phyloP scores from a whole-genome alignment of 2,797 vertebrate genomes.

The Microctenopoma steveboyesi region DNA sequence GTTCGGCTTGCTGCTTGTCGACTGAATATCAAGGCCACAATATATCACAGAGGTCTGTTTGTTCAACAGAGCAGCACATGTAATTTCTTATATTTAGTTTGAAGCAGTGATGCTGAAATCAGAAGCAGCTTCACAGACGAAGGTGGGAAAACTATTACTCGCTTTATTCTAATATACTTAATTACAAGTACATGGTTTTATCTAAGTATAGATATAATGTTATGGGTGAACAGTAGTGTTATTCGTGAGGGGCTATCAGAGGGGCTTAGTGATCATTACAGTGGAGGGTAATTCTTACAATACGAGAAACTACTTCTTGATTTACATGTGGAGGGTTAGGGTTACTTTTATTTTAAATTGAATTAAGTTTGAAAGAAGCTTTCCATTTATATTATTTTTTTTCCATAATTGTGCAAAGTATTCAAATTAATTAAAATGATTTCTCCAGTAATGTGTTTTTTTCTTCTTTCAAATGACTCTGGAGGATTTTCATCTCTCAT shows the following conservation, averaged over 20 bases:
- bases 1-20: constrained; percentile 52
- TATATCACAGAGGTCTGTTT: constrained; percentile 49
- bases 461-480: background rate
- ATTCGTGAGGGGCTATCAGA: background rate
- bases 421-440: no score
- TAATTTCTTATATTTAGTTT: constrained; percentile 16
- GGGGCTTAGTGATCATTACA: background rate
- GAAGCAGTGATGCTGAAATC: background rate
- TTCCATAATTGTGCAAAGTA: background rate
- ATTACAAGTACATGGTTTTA: no score
- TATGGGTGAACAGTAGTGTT: background rate
- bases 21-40: constrained; percentile 56
- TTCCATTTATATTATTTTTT: background rate
- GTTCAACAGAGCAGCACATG: constrained; percentile 29
- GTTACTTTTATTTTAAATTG: background rate
- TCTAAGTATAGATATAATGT: no score
- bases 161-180: background rate
- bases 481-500: constrained; percentile 15
- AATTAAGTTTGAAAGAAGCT: background rate
- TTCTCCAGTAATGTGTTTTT: no score
- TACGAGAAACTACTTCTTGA: background rate
- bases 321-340: background rate
- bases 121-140: background rate
- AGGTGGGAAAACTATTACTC: background rate
- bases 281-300: background rate